phyloP scores from a whole-genome alignment of 1,140 invertebrate species.

The Trichonephila clavata region DNA sequence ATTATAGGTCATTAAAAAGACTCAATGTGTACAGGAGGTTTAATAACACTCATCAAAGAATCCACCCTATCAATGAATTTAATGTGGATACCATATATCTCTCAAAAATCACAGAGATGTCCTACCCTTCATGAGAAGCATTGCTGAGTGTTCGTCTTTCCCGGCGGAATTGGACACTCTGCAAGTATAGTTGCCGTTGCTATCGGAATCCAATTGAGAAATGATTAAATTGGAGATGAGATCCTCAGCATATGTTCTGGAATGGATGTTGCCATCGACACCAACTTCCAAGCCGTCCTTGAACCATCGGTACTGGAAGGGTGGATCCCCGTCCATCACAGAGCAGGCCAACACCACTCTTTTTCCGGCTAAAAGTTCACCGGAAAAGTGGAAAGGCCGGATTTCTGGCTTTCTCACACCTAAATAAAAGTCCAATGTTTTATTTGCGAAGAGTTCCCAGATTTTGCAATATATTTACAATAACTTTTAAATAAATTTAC shows the following conservation, averaged over 20 bases:
- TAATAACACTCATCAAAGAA: no score
- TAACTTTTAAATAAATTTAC: no score
- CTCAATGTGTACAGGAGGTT: no score
- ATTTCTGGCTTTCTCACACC: slow-evolving; percentile 63
- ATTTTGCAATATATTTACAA: no score
- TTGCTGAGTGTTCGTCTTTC: slow-evolving; percentile 19
- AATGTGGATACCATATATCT: no score
- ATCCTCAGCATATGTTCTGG: neutral
- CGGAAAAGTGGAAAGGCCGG: slow-evolving; percentile 76
- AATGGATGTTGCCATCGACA: neutral
- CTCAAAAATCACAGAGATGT: neutral
- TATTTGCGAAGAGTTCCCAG: no score
- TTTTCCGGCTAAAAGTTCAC: slow-evolving; percentile 86
- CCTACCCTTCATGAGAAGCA: slow-evolving; percentile 49
- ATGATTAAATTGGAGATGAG: slow-evolving; percentile 47
- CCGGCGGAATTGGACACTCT: slow-evolving; percentile 74
- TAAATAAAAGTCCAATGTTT: neutral
- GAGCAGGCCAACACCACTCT: slow-evolving; percentile 83
- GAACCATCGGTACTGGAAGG: slow-evolving; percentile 78
- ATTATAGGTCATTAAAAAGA: no score
- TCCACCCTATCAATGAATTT: no score
- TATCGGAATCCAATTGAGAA: neutral
- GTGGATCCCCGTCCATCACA: slow-evolving; percentile 77
- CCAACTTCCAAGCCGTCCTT: slow-evolving; percentile 61
- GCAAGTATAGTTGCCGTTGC: slow-evolving; percentile 78